phyloP scores from a whole-genome alignment of 2,113 vertebrate genomes.

The Megaceryle maxima region DNA sequence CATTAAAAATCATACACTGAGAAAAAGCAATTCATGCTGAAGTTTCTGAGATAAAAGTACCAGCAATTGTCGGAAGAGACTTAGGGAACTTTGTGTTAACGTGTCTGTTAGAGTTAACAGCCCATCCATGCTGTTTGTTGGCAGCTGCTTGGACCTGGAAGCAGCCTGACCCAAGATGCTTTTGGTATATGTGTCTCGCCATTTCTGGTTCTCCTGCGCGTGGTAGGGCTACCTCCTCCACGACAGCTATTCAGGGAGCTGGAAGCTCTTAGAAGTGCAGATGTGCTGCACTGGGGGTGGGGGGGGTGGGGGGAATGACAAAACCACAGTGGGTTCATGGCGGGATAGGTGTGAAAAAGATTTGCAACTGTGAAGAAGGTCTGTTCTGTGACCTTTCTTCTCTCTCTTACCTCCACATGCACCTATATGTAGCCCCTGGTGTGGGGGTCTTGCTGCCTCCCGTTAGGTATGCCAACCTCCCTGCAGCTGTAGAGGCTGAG shows the following conservation, averaged over 20 bases:
- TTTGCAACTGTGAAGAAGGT: background rate
- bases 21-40: accelerated
- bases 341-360: background rate
- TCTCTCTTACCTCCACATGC: background rate
- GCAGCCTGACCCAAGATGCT: accelerated
- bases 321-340: background rate
- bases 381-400: background rate
- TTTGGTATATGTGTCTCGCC: background rate
- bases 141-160: background rate
- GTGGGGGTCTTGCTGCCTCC: background rate
- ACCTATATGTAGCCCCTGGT: background rate
- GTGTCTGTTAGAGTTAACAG: background rate
- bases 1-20: background rate
- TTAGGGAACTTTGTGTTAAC: background rate
- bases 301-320: background rate
- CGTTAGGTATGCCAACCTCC: accelerated
- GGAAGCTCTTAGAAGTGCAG: background rate
- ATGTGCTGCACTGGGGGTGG: background rate
- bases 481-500: accelerated
- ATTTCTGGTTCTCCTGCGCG: background rate
- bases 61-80: background rate
- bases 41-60: background rate
- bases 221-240: background rate
- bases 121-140: background rate
- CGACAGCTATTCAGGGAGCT: background rate